Percentiles rank a stretch among this genome's conserved stretches.
Conservation (phyloP, 2,888 invertebrate species). For the Anarsia innoxiella region DNA sequence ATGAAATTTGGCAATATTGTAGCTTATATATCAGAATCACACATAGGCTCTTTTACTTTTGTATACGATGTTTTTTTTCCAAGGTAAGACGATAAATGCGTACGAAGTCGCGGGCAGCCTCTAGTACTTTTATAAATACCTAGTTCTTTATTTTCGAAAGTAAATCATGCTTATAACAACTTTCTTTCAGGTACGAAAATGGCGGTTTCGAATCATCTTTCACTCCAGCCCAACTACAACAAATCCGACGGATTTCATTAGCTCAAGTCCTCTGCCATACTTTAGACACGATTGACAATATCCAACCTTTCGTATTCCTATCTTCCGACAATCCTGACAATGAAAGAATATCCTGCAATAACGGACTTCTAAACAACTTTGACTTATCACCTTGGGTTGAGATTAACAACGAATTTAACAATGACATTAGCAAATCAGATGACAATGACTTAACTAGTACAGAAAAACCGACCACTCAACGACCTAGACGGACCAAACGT, state of each 20-base stretch:
- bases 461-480: slow-evolving; percentile 28
- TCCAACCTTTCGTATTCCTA: slow-evolving; percentile 83
- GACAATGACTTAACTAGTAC: slow-evolving; percentile 24
- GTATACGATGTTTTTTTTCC: too few species aligned
- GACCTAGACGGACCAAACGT: slow-evolving; percentile 32
- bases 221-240: slow-evolving; percentile 83
- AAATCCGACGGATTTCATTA: slow-evolving; percentile 81
- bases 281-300: slow-evolving; percentile 77
- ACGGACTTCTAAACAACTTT: slow-evolving; percentile 71
- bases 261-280: slow-evolving; percentile 83
- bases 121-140: too few species aligned
- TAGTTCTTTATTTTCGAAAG: too few species aligned
- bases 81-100: too few species aligned
- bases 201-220: slow-evolving; percentile 82
- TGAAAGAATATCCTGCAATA: slow-evolving; percentile 72
- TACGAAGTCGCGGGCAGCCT: too few species aligned
- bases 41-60: too few species aligned
- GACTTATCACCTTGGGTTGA: slow-evolving; percentile 79
- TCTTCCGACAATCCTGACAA: slow-evolving; percentile 77
- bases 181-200: slow-evolving; percentile 81
- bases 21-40: too few species aligned
- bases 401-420: slow-evolving; percentile 49
- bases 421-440: slow-evolving; percentile 52
- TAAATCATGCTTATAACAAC: too few species aligned
- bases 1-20: too few species aligned